Evolutionary conservation across 2,888 invertebrate species (phyloP), one percentile per base, ranked within the genome.

Genomic region (Diachrysia chrysitis): DNA sequence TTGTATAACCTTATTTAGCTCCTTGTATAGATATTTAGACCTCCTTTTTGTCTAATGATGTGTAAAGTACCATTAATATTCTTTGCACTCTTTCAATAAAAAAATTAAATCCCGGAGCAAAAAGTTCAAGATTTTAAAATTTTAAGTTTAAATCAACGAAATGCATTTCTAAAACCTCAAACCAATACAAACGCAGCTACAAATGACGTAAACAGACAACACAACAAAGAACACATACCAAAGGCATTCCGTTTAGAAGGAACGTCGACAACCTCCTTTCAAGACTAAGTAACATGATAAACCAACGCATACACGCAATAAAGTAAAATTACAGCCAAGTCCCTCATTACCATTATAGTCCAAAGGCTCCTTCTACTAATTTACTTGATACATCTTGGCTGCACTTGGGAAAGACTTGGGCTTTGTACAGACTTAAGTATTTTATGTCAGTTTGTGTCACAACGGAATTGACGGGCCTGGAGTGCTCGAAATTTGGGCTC

Each of bases 311-410:
- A 64, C 61, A 66, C 55, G 66, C 56, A 48, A 59, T 71, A 57
- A 65, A 69, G 61, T 61, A 69, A 63, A 76, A 71, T 71, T 61
- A 78, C 51, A 55, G 56, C 53, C 32, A 69, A 76, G 46, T 69
- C 21, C 0, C 57, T 63, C 63, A 73, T 73, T 58, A 70, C 58
- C 70, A 67, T 73, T 61, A 65, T 53, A 53, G 37, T 19, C 14
- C 23, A 66, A 17, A 35, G 19, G 32, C 57, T 57, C 73, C 54
- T 71, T 72, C 17, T 23, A 42, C 51, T 66, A 63, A 71, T 71
- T 71, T 68, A 70, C 69, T 70, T 35, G 55, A 48, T 6, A 63
- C 61, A 69, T 71, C 69, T 69, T 71, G 63, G 23, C 63, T 73
- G 71, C 76, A 74, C 63, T 74, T 59, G 64, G 5, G 57, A 48